Conservation (phyloP, 37 sponge, comb jelly and placozoan species). For the Eunapius fragilis region DNA sequence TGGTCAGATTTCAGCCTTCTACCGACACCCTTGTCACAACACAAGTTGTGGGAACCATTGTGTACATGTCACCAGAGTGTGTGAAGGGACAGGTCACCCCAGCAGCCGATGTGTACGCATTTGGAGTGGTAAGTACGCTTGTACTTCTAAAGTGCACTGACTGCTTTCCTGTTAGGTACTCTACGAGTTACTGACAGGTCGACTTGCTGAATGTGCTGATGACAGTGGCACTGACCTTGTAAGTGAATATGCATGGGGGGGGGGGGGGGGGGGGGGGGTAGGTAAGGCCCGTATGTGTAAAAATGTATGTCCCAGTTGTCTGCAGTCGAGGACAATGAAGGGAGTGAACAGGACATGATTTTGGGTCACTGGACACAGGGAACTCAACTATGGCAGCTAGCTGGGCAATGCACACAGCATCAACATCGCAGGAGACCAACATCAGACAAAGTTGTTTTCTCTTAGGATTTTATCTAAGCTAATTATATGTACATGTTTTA, state of each 20-base stretch:
- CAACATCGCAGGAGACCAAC: slow-evolving; percentile 21
- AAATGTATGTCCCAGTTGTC: slow-evolving; percentile 13
- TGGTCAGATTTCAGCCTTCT: slow-evolving; percentile 34
- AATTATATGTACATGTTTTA: not conserved
- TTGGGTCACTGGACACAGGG: slow-evolving; percentile 24
- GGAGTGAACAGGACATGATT: not conserved
- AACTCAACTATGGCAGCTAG: slow-evolving; percentile 21
- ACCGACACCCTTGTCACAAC: slow-evolving; percentile 10
- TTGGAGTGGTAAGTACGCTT: slow-evolving; percentile 65
- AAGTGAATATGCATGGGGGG: not conserved
- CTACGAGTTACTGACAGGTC: slow-evolving; percentile 44
- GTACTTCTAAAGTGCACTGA: too few relatives aligned
- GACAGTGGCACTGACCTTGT: slow-evolving; percentile 45
- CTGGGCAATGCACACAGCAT: slow-evolving; percentile 42
- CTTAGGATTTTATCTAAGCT: too few relatives aligned
- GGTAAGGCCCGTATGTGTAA: not conserved
- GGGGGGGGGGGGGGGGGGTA: too few relatives aligned
- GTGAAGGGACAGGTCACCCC: slow-evolving; percentile 16
- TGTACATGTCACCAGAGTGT: slow-evolving; percentile 63
- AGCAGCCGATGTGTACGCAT: slow-evolving; percentile 53
- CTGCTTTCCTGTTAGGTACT: slow-evolving; percentile 29
- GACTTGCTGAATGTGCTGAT: slow-evolving; percentile 7
- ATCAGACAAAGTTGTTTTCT: slow-evolving; percentile 22
- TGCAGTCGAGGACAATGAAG: slow-evolving; percentile 45
- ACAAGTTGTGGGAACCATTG: slow-evolving; percentile 52